phyloP scores from a whole-genome alignment of 2,113 vertebrate species.

The Periophthalmodon schlosseri region DNA sequence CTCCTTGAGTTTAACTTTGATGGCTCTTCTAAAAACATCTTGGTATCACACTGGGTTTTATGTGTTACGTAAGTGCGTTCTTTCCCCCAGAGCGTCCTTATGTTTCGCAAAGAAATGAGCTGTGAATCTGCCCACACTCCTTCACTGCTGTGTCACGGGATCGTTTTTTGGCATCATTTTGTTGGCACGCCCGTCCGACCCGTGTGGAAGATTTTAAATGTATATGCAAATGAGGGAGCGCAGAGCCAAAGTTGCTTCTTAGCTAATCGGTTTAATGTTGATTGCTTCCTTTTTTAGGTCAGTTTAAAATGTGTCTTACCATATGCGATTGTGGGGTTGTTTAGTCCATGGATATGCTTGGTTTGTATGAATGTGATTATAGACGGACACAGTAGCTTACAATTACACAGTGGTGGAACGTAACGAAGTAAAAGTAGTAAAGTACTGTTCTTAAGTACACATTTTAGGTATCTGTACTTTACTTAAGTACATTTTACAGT shows the following conservation, averaged over 20 bases:
- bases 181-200: not conserved
- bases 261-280: slow-evolving; percentile 1
- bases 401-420: no score
- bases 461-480: no score
- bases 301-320: not conserved
- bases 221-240: slow-evolving; percentile 29
- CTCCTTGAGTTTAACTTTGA: slow-evolving; percentile 18
- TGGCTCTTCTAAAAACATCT: slow-evolving; percentile 41
- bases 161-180: slow-evolving; percentile 19
- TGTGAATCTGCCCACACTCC: slow-evolving; percentile 35
- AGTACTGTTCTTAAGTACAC: no score
- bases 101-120: slow-evolving; percentile 39
- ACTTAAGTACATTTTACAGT: no score
- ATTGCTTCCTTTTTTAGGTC: not conserved
- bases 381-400: no score
- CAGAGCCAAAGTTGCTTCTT: not conserved
- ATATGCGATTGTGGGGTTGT: not conserved
- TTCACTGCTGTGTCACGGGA: slow-evolving; percentile 37
- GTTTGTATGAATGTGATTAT: not conserved
- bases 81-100: slow-evolving; percentile 16
- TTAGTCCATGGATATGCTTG: not conserved
- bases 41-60: slow-evolving; percentile 23
- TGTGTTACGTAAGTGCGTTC: slow-evolving; percentile 49
- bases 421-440: no score
- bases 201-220: slow-evolving; percentile 15